Conservation (phyloP, 2,797 vertebrate genomes). For the Bradypus variegatus region DNA sequence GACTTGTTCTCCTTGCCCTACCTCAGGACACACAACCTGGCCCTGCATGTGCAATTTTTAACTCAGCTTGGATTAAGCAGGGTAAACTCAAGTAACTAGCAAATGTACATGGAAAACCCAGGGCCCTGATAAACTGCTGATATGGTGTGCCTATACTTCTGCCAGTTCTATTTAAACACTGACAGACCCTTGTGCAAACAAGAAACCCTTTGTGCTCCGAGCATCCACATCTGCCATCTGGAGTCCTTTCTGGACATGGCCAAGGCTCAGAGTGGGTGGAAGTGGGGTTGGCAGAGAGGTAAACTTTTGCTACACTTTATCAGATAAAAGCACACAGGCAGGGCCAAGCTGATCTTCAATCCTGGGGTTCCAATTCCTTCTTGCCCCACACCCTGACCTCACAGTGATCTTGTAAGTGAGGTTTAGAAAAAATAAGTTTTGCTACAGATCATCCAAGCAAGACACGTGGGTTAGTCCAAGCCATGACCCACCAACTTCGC, state of each 20-base stretch:
- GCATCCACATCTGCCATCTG: slow-evolving; percentile 45
- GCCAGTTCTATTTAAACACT: slow-evolving; percentile 70
- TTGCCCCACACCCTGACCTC: not conserved
- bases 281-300: not conserved
- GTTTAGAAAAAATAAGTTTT: not conserved
- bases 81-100: slow-evolving; percentile 78
- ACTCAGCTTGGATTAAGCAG: slow-evolving; percentile 73
- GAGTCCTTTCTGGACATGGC: slow-evolving; percentile 17
- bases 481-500: not conserved
- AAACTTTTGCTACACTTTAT: not conserved
- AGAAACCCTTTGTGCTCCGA: slow-evolving; percentile 56
- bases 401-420: not conserved
- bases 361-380: not conserved
- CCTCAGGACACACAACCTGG: not conserved
- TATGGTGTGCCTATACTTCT: slow-evolving; percentile 80
- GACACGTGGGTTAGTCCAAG: not conserved
- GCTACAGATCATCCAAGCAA: not conserved
- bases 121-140: slow-evolving; percentile 78
- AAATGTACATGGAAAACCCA: slow-evolving; percentile 78
- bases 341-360: not conserved
- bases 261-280: not conserved
- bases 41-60: slow-evolving; percentile 48
- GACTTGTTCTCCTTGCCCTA: not conserved
- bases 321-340: not conserved
- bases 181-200: slow-evolving; percentile 60